Evolutionary conservation across 2,888 invertebrate genomes (phyloP), one percentile per base, ranked within the genome.

Genomic region (Phalangium opilio): DNA sequence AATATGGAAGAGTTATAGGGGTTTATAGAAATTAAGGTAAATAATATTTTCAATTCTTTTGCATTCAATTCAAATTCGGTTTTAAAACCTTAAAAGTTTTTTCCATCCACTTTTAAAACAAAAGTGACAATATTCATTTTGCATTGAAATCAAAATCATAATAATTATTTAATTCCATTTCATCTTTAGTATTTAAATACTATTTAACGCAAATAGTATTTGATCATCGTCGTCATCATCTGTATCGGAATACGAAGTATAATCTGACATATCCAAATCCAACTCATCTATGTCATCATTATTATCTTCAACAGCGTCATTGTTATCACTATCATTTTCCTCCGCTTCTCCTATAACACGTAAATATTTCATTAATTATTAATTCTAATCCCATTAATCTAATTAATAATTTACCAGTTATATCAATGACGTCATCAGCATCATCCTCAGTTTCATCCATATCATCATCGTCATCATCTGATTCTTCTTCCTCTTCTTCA

Each of bases 311-410:
- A 53, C 55, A 10, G 52, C 55, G 15, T 54, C 46, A n/a, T 56
- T 55, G 36, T 52, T 55, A 7, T 55, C 57, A 12, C 52, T 36
- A 10, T 33, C 56, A 34, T 58, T 57, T 35, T 53, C 52, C 8
- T 53, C 54, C 18, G 53, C 47, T 27, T 55, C 54, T 17, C 53
- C 57, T 15, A 55, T 55, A n/a, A 47, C 47, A 38, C 54, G 54
- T 14, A 45, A 41, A n/a, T 18, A 41, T 14, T 17, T 15, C 27
- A 2, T 21, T 21, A 18, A 40, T 20, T 14, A 32, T 18, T 40
- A 19, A 35, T 11, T 20, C n/a, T n/a, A 8, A 27, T 15, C 32
- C 3, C 42, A 46, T 42, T 15, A 10, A 15, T 15, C 19, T 12
- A 21, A 17, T 35, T 15, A 43, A 47, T 14, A 35, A 17, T 41